Percentiles rank a stretch among this genome's conserved stretches.
phyloP scores from a whole-genome alignment of 2,113 vertebrate genomes.

The Emydocephalus ijimae region DNA sequence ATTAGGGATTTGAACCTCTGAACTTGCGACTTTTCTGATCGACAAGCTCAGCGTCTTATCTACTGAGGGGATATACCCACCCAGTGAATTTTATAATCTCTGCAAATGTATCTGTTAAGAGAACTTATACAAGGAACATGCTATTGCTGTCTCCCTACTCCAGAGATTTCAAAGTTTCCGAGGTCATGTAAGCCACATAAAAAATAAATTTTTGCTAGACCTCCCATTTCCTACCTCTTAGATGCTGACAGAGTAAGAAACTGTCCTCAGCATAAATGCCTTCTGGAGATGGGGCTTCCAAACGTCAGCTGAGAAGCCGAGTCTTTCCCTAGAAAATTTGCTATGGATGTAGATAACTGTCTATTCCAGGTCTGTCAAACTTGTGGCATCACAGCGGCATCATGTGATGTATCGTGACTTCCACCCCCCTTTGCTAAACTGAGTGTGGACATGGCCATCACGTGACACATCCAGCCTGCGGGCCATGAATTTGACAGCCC shows the following conservation, averaged over 20 bases:
- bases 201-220: no score
- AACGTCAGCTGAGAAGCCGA: neutral
- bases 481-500: no score
- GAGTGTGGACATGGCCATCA: no score
- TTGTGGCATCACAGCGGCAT: no score
- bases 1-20: no score
- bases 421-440: no score
- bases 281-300: neutral
- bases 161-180: neutral
- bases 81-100: neutral
- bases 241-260: neutral
- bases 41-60: no score
- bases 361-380: neutral
- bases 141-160: neutral
- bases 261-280: neutral
- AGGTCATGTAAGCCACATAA: neutral
- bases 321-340: neutral
- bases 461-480: no score
- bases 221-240: neutral
- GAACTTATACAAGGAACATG: neutral
- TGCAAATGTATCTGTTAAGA: neutral
- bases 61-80: no score
- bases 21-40: no score
- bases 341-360: neutral
- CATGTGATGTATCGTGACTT: no score